These are phyloP conservation scores for Ciona savignyi DNA, from an alignment of 23 tunicate genomes.

Conservation along the genomic window DNA sequence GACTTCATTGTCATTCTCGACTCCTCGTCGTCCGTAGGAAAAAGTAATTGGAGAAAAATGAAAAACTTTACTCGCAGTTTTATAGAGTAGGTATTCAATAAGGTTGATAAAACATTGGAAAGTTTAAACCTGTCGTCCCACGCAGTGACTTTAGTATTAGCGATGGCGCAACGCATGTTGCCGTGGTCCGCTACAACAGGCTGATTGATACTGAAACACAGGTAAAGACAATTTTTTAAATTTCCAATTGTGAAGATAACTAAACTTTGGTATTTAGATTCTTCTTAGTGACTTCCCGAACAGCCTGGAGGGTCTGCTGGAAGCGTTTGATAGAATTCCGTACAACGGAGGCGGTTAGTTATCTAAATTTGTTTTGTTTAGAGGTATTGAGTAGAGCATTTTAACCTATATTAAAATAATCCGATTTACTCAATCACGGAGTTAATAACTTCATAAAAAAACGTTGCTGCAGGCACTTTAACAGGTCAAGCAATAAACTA, in stretches of 20 bases:
- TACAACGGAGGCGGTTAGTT: slow-evolving; percentile 58
- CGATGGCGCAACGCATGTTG: slow-evolving; percentile 50
- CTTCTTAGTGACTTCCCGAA: slow-evolving; percentile 41
- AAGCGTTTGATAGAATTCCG: slow-evolving; percentile 40
- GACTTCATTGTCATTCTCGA: slow-evolving; percentile 60
- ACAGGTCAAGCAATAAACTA: slow-evolving; percentile 67
- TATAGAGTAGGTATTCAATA: slow-evolving; percentile 25
- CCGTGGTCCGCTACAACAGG: slow-evolving; percentile 48
- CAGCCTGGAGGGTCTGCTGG: slow-evolving; percentile 27
- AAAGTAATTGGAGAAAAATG: slow-evolving; percentile 47
- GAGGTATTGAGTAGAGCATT: too few relatives aligned
- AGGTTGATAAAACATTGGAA: neutral
- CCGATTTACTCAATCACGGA: too few relatives aligned
- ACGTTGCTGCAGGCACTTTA: slow-evolving; percentile 53
- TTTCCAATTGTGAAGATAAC: too few relatives aligned
- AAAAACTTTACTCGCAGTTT: slow-evolving; percentile 35
- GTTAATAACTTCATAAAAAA: too few relatives aligned
- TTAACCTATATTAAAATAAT: too few relatives aligned
- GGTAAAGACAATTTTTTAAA: slow-evolving; percentile 9
- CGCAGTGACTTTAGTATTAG: slow-evolving; percentile 58
- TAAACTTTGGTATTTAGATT: too few relatives aligned
- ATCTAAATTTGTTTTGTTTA: too few relatives aligned
- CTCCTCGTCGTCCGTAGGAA: slow-evolving; percentile 72
- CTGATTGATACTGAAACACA: slow-evolving; percentile 39
- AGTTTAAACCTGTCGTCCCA: too few relatives aligned